Evolutionary conservation across 2,888 invertebrate species (phyloP).

Genomic region (Apeira syringaria): DNA sequence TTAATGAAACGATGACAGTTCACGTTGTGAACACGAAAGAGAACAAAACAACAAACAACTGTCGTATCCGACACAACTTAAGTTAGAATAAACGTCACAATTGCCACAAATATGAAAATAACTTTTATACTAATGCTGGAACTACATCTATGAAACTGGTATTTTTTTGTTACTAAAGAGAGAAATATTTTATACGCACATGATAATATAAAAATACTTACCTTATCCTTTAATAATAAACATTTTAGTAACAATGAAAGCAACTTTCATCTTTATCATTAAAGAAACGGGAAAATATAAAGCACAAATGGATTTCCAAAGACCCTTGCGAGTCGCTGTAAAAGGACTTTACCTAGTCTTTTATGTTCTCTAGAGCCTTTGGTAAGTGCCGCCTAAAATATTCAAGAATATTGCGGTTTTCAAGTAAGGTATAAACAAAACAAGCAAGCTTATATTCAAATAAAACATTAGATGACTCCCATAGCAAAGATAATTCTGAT

Average conservation of each 20-base stretch:
- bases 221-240: constrained; percentile 9
- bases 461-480: not conserved
- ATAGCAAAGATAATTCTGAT: too few species aligned
- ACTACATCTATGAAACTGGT: too few species aligned
- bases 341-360: constrained; percentile 43
- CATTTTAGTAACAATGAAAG: constrained; percentile 29
- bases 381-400: constrained; percentile 48
- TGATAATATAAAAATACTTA: too few species aligned
- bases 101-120: too few species aligned
- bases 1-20: too few species aligned
- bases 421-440: constrained; percentile 39
- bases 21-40: too few species aligned
- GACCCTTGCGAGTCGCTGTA: constrained; percentile 38
- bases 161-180: too few species aligned
- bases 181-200: too few species aligned
- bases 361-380: constrained; percentile 45
- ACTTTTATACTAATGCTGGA: too few species aligned
- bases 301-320: constrained; percentile 45
- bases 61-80: too few species aligned
- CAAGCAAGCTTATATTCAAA: constrained; percentile 31
- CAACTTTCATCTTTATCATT: constrained; percentile 37
- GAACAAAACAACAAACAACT: too few species aligned
- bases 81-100: too few species aligned
- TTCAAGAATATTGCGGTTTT: constrained; percentile 44
- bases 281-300: constrained; percentile 39